Conservation (phyloP, 2,888 invertebrate genomes). For the Trachelus tabidus region DNA sequence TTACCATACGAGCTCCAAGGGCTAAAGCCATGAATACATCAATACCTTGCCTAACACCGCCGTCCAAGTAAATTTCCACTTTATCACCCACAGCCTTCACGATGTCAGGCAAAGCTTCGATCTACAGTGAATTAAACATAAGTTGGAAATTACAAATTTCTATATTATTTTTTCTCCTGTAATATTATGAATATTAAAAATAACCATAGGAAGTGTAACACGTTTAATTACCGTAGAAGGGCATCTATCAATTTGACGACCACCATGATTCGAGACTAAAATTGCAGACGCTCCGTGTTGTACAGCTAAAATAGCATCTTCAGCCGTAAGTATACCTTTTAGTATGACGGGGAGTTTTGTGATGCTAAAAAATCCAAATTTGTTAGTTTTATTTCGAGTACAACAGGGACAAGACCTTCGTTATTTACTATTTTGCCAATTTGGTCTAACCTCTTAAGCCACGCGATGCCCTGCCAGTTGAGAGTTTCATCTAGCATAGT, state of each 20-base stretch:
- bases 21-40: constrained; percentile 93
- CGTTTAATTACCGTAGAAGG: constrained; percentile 76
- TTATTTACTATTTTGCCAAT: not conserved
- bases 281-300: constrained; percentile 82
- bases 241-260: constrained; percentile 87
- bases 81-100: constrained; percentile 76
- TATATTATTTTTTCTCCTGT: not conserved
- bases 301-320: constrained; percentile 84
- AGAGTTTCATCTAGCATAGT: constrained; percentile 83
- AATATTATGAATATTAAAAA: not conserved
- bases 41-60: constrained; percentile 85
- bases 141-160: constrained; percentile 15
- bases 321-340: constrained; percentile 87
- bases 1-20: constrained; percentile 88
- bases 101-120: constrained; percentile 86
- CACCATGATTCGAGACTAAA: constrained; percentile 95
- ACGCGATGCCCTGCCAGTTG: constrained; percentile 88
- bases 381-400: not conserved
- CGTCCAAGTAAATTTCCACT: constrained; percentile 87
- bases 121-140: constrained; percentile 66
- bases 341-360: constrained; percentile 84
- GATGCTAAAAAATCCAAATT: constrained; percentile 65
- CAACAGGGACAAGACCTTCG: not conserved
- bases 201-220: not conserved
- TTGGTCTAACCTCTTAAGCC: constrained; percentile 77